Evolutionary conservation across 2,113 vertebrate genomes (phyloP).

Genomic region (Sterna hirundo): DNA sequence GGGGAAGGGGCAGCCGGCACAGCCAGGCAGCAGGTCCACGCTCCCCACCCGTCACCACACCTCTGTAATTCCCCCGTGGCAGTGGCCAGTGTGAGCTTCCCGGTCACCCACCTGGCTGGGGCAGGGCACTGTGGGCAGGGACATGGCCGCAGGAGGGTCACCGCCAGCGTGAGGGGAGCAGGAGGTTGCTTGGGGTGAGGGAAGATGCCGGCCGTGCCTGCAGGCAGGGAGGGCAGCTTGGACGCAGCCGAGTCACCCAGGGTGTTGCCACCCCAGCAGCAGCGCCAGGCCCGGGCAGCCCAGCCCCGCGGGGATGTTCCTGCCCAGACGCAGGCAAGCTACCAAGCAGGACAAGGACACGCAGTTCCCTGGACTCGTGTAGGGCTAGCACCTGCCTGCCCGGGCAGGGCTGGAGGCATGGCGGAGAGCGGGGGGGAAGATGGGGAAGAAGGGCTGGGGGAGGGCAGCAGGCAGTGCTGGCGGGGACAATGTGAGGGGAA

Average conservation of each 20-base stretch:
- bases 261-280: neutral
- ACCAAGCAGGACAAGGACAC: neutral
- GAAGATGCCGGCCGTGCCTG: neutral
- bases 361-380: neutral
- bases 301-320: neutral
- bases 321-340: neutral
- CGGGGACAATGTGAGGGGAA: neutral
- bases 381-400: neutral
- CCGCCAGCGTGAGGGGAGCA: neutral
- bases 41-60: neutral
- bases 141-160: neutral
- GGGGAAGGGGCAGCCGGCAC: neutral
- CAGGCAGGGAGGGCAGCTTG: neutral
- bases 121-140: neutral
- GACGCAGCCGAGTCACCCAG: neutral
- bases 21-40: neutral
- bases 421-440: neutral
- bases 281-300: neutral
- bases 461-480: neutral
- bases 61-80: fast-evolving
- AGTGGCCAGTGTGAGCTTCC: neutral
- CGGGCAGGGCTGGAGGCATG: neutral
- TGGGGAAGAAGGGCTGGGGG: neutral
- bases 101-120: fast-evolving
- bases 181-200: neutral